A percentile compares a stretch with the other conserved stretches of the same genome.
phyloP scores from a whole-genome alignment of 2,888 invertebrate species.

The Nowickia ferox region DNA sequence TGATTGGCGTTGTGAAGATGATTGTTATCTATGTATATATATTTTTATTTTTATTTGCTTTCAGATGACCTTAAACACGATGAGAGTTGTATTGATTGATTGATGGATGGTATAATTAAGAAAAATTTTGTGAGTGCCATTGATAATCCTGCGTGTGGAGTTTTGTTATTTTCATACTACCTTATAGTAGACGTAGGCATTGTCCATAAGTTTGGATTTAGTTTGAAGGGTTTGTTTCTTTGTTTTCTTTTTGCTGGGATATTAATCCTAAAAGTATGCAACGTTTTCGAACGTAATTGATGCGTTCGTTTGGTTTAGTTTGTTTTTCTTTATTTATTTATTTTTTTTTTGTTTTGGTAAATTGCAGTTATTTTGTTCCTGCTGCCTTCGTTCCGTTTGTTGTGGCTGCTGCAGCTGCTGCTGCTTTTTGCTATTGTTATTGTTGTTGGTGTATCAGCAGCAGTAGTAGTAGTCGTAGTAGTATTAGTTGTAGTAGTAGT shows the following conservation, averaged over 20 bases:
- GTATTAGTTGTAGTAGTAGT: constrained; percentile 38
- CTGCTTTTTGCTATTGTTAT: constrained; percentile 3
- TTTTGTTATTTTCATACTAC: constrained; percentile 74
- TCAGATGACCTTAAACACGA: constrained; percentile 39
- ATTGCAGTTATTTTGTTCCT: constrained; percentile 28
- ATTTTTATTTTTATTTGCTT: constrained; percentile 4
- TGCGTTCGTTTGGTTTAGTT: background rate
- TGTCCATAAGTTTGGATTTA: constrained; percentile 81
- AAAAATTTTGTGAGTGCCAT: constrained; percentile 20
- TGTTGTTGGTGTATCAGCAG: background rate
- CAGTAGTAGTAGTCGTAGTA: background rate
- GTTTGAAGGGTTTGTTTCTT: constrained; percentile 19
- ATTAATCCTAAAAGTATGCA: constrained; percentile 43
- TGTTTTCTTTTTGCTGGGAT: constrained; percentile 23
- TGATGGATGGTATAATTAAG: background rate
- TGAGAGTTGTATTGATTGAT: constrained; percentile 10
- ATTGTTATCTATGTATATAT: background rate
- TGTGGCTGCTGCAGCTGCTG: constrained; percentile 17
- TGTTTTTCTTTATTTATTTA: no score
- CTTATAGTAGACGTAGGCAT: constrained; percentile 83
- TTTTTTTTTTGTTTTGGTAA: background rate
- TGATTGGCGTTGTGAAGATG: constrained; percentile 14
- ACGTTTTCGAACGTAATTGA: constrained; percentile 37
- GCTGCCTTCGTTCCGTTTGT: background rate
- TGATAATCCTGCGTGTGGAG: constrained; percentile 24